Base-by-base conservation (phyloP, 2,888 invertebrate genomes). In the Nemoura dubitans region DNA sequence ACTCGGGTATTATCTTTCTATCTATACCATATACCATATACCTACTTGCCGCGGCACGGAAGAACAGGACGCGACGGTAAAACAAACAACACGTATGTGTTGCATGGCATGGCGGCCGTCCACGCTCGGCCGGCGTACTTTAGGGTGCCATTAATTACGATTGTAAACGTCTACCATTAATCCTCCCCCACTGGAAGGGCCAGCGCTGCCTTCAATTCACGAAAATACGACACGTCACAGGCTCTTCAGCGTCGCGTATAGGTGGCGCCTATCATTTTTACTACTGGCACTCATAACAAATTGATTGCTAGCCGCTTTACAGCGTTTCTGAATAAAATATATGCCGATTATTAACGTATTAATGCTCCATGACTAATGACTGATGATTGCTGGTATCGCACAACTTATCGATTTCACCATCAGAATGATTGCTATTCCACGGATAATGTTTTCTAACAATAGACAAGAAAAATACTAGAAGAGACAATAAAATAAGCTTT, bases 91-190 rank as follows among this genome's bases (percentile, higher is more conserved):
- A 14, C 14, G 59, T 36, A 36, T 36, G 36, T 36, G 36, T 36
- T 36, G 36, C 10, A 36, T 36, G 36, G 36, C 10, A 36, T 36
- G 3, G 5, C 10, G 2, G 59, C 14, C 59, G 59, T 21, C 21
- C 59, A 16, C 59, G 21, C 59, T 16, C 14, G n/a, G n/a, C 10
- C 59, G 59, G 6, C 21, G 21, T 59, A 21, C 59, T 59, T 59
- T 10, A 59, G 59, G 10, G 59, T 59, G 59, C 59, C 78, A 78
- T 78, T 78, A 27, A 78, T 78, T 78, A 78, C 78, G 28, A 78
- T 78, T 78, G 78, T 78, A 78, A 78, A 78, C 28, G 78, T 78
- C n/a, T 78, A 14, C 78, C 78, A 78, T 59, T 59, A 59, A 59
- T 59, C 59, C 59, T 59, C 59, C 59, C 21, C 59, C 59, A 21